Evolutionary conservation across 2,797 vertebrate genomes (phyloP), one percentile per base, ranked within the genome.

Genomic region (Gallinago nigripennis): DNA sequence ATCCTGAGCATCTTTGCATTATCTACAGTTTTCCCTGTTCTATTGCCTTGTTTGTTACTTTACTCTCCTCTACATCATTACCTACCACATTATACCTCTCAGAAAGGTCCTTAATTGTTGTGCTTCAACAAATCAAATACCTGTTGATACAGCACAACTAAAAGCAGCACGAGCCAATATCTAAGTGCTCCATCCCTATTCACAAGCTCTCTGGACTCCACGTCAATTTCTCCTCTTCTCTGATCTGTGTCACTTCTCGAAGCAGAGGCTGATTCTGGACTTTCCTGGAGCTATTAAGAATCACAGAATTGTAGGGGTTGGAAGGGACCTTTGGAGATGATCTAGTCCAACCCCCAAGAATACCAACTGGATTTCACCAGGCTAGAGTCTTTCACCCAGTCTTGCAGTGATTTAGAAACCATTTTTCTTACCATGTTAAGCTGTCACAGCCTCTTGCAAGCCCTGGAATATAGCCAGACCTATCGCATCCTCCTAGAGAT

Each of bases 401-500:
- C 51, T 64, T 75, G 16, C 51, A 80, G 51, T 17, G 41, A 92
- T 68, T 86, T 71, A 77, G 53, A 87, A 93, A 77, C 17, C 11
- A 16, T 75, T 78, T 84, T 90, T 88, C 70, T 58, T 82, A 19
- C 63, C 43, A 82, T 8, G 10, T 54, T 95, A 79, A 77, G 14
- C 43, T 77, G 24, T 61, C 37, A 43, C 5, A 92, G 50, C 43
- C 54, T 93, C 63, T 68, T 85, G 53, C 53, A 71, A 78, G 77
- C 6, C 27, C 41, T 93, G 92, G 84, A 85, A 87, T 83, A 60
- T 0, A 75, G 84, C 78, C 81, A 94, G 78, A 66, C 28, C 25
- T 77, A 82, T 89, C 27, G 6, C 39, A 91, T 91, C 69, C 37
- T 92, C 78, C 72, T 81, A 68, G 71, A 93, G 79, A 96, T 89